Percentiles rank a stretch among this genome's conserved stretches.
Evolutionary conservation across 2,113 vertebrate species (phyloP).

Genomic region (Dermatemys mawii): DNA sequence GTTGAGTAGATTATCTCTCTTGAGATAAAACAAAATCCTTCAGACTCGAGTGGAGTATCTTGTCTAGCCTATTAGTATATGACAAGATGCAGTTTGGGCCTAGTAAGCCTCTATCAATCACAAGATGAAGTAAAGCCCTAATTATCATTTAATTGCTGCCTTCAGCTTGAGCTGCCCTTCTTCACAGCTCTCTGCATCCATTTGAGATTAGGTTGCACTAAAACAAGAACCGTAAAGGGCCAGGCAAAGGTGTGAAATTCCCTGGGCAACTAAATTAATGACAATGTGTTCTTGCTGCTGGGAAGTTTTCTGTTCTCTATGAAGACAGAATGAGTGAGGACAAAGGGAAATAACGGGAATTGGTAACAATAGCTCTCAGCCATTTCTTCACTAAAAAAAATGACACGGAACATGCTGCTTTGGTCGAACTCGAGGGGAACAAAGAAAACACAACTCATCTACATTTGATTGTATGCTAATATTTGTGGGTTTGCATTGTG

Average conservation of each 20-base stretch:
- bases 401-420: background rate
- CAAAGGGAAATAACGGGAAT: constrained; percentile 38
- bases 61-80: constrained; percentile 83
- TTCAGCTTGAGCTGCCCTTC: constrained; percentile 71
- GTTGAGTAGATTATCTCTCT: constrained; percentile 85
- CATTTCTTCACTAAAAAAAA: background rate
- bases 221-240: constrained; percentile 65
- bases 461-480: constrained; percentile 26
- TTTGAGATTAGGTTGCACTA: constrained; percentile 69
- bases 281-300: constrained; percentile 51
- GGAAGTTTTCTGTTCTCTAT: constrained; percentile 54
- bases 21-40: constrained; percentile 82
- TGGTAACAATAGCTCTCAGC: constrained; percentile 38
- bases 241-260: constrained; percentile 72
- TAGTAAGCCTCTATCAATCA: constrained; percentile 86
- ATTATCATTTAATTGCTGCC: constrained; percentile 88
- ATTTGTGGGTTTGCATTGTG: background rate
- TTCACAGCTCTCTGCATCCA: constrained; percentile 64
- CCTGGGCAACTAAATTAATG: constrained; percentile 71
- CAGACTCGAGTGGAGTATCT: constrained; percentile 76
- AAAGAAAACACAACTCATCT: background rate
- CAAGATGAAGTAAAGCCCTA: constrained; percentile 86
- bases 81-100: constrained; percentile 79
- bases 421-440: background rate
- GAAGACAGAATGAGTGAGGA: constrained; percentile 62